Conservation (phyloP, 2,113 vertebrate genomes). For the Pandion haliaetus region DNA sequence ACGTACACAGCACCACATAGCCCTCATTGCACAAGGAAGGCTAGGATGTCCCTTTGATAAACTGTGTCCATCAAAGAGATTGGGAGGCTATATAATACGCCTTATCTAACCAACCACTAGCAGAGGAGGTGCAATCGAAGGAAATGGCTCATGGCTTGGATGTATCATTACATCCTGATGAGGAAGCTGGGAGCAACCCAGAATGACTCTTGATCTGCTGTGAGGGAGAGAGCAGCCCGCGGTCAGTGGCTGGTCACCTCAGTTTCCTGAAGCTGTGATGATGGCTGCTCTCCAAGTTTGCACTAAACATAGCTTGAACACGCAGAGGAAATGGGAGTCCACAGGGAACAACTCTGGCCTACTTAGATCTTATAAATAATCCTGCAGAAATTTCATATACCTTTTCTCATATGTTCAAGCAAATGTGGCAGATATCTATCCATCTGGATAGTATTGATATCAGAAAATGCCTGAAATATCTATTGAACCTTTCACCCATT, state of each 20-base stretch:
- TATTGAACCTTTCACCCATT: background rate
- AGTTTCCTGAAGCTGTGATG: background rate
- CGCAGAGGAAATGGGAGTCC: background rate
- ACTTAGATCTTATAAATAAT: background rate
- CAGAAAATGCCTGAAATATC: background rate
- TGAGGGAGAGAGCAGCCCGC: background rate
- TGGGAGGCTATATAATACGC: background rate
- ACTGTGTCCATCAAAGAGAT: background rate
- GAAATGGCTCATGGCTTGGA: constrained; percentile 12
- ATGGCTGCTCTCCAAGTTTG: background rate
- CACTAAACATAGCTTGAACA: background rate
- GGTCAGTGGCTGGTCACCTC: background rate
- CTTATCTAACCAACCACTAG: constrained; percentile 21
- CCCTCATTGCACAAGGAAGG: background rate
- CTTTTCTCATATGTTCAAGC: background rate
- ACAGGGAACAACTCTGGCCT: background rate
- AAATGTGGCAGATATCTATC: background rate
- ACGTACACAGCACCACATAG: background rate
- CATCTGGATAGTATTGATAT: background rate
- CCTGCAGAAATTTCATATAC: background rate
- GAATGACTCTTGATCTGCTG: background rate
- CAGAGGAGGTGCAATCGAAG: background rate
- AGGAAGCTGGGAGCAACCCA: background rate
- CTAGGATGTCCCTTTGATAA: constrained; percentile 27
- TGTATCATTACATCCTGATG: constrained; percentile 9